These are phyloP conservation scores for Aproaerema taeniolella DNA, from an alignment of 2,888 invertebrate species.

Conservation along the genomic window DNA sequence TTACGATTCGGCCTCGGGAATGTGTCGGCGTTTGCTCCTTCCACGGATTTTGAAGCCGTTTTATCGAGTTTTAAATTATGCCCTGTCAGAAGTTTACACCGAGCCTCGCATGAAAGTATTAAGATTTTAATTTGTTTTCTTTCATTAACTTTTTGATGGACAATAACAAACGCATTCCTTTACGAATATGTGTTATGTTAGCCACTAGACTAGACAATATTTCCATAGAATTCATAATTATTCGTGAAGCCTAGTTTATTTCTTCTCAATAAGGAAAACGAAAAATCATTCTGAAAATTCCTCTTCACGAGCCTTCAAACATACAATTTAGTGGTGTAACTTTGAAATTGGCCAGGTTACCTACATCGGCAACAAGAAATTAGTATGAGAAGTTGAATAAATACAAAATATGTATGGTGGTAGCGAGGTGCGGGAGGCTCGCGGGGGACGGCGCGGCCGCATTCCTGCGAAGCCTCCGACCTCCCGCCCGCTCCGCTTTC, in stretches of 20 bases:
- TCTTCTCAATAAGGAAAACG: too few relatives aligned
- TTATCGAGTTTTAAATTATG: slow-evolving; percentile 52
- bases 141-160: too few relatives aligned
- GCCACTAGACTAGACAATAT: not conserved
- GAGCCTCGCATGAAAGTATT: slow-evolving; percentile 35
- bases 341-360: too few relatives aligned
- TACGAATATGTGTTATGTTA: not conserved
- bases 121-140: slow-evolving; percentile 31
- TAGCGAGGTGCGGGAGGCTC: slow-evolving; percentile 7
- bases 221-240: too few relatives aligned
- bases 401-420: not conserved
- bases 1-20: slow-evolving; percentile 67
- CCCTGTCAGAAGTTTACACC: slow-evolving; percentile 35
- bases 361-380: too few relatives aligned
- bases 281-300: too few relatives aligned
- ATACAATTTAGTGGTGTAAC: too few relatives aligned
- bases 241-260: not conserved
- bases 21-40: slow-evolving; percentile 62
- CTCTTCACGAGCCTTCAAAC: too few relatives aligned
- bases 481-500: slow-evolving; percentile 49
- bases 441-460: slow-evolving; percentile 46
- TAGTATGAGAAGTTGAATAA: slow-evolving; percentile 5
- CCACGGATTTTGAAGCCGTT: slow-evolving; percentile 42
- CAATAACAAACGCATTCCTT: too few relatives aligned
- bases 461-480: slow-evolving; percentile 68